Conservation (phyloP, 2,113 vertebrate species). For the Xenopus laevis region DNA sequence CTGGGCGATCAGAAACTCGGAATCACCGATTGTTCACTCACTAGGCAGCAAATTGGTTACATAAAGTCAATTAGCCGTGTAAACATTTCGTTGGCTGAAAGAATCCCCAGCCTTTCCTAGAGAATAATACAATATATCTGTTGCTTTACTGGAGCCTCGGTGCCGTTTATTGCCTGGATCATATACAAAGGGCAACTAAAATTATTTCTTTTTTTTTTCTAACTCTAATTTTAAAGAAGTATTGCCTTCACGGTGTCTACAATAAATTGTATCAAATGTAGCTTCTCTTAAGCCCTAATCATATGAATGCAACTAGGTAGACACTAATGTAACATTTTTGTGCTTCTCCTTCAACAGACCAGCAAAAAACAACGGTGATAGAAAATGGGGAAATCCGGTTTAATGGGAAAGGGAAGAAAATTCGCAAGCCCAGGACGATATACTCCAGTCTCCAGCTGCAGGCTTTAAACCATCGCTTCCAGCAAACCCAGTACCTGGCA, state of each 20-base stretch:
- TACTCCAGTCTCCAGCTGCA: conserved; percentile 98
- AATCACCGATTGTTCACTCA: conserved; percentile 47
- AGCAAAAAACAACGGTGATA: conserved; percentile 99
- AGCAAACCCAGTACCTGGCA: conserved; percentile 98
- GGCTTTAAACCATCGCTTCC: conserved; percentile 96
- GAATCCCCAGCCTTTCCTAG: conserved; percentile 9
- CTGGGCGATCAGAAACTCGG: conserved; percentile 20
- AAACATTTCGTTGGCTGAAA: conserved; percentile 41
- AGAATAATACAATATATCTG: not conserved
- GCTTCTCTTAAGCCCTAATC: too few relatives aligned
- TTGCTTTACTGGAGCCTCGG: too few relatives aligned
- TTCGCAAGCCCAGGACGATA: conserved; percentile 96
- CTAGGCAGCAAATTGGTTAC: conserved; percentile 52
- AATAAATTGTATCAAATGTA: too few relatives aligned
- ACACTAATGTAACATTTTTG: too few relatives aligned
- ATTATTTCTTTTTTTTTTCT: too few relatives aligned
- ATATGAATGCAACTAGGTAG: too few relatives aligned
- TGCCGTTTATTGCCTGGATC: too few relatives aligned
- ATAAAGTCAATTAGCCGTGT: conserved; percentile 45
- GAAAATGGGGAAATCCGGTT: conserved; percentile 99
- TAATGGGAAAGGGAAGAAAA: conserved; percentile 98
- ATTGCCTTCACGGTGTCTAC: too few relatives aligned
- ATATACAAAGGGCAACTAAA: too few relatives aligned
- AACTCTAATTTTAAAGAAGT: too few relatives aligned
- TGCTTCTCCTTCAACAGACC: conserved; percentile 68